Percentiles rank a stretch among this genome's conserved stretches.
Conservation (phyloP, 2,113 vertebrate species). For the Pachyramphus minor region DNA sequence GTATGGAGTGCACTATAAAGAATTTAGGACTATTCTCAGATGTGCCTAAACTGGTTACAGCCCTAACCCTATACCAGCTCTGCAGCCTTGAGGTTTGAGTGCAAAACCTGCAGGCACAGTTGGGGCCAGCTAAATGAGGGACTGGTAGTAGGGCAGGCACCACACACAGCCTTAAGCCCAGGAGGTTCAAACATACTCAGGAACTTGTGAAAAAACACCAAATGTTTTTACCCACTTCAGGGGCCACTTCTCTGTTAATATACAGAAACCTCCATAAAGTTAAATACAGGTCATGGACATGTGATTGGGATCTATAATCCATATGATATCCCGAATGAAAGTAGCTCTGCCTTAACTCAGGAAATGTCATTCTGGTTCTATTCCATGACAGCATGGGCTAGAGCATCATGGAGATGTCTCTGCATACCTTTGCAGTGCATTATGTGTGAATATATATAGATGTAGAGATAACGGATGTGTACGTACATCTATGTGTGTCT, state of each 20-base stretch:
- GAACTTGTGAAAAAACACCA: background rate
- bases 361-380: background rate
- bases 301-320: background rate
- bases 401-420: background rate
- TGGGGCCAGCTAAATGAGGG: background rate
- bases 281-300: background rate
- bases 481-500: background rate
- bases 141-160: background rate
- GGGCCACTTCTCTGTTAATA: background rate
- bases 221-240: background rate
- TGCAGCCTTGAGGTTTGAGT: background rate
- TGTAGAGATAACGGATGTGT: background rate
- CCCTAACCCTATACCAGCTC: background rate
- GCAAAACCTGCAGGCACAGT: background rate
- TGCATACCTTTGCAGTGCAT: background rate
- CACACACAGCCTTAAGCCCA: background rate
- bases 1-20: fast-evolving
- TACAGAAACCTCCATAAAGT: background rate
- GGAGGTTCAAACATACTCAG: background rate
- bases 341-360: background rate
- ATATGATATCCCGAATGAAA: background rate
- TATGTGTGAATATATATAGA: background rate
- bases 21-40: background rate
- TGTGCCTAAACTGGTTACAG: background rate
- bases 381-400: background rate